Percentiles rank a stretch among this genome's conserved stretches.
These are phyloP conservation scores for Caranx melampygus DNA, from an alignment of 2,113 vertebrate genomes.

Conservation along the genomic window DNA sequence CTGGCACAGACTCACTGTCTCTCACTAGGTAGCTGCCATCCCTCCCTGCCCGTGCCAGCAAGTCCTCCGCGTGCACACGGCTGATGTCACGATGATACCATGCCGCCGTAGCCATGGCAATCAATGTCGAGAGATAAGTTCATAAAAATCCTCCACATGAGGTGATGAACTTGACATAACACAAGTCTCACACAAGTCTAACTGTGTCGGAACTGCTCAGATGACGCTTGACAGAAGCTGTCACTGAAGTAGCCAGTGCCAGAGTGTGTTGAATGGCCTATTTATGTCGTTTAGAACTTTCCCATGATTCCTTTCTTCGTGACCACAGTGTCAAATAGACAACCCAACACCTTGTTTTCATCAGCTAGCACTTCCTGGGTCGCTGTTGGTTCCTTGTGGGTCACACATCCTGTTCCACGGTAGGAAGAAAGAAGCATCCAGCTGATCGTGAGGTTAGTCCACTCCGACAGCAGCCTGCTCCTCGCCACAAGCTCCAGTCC, in stretches of 20 bases:
- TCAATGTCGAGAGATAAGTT: conserved; percentile 36
- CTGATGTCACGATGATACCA: conserved; percentile 93
- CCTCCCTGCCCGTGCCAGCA: conserved; percentile 86
- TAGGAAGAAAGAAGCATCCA: conserved; percentile 38
- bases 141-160: conserved; percentile 63
- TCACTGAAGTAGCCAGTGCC: conserved; percentile 32
- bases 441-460: conserved; percentile 31
- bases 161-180: conserved; percentile 44
- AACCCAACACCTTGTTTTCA: conserved; percentile 16
- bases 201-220: conserved; percentile 30
- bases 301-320: conserved; percentile 57
- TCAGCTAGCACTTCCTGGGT: conserved; percentile 53
- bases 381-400: conserved; percentile 36
- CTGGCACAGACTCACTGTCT: conserved; percentile 91
- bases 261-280: conserved; percentile 2
- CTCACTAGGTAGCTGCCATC: conserved; percentile 91
- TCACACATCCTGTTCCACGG: conserved; percentile 61
- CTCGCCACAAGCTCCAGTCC: conserved; percentile 35
- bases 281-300: conserved; percentile 28
- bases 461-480: neutral
- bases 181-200: conserved; percentile 12
- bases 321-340: conserved; percentile 34
- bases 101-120: conserved; percentile 81
- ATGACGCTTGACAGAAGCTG: neutral
- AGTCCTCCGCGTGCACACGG: conserved; percentile 87